Base-by-base conservation (phyloP, 2,113 vertebrate genomes). In the Pica pica region DNA sequence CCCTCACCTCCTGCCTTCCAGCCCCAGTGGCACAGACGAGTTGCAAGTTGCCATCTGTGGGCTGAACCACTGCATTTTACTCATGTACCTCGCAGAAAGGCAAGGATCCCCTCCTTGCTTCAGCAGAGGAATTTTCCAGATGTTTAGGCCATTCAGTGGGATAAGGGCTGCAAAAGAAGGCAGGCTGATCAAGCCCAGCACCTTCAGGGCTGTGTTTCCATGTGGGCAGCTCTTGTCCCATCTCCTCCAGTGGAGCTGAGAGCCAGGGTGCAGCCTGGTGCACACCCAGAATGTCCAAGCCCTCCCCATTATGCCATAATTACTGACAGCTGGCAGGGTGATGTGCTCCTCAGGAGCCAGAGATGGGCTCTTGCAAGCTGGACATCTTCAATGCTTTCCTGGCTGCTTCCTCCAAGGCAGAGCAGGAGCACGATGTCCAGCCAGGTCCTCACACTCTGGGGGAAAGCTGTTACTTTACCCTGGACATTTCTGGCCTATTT, bases 1-100 rank as follows among this genome's bases (percentile, higher is more conserved):
- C 28, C 44, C 65, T 82, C 41, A 37, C 37, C 52, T 71, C 7
- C 1, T 21, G 33, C 33, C 22, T 61, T 57, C 78, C 37, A 82
- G 55, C 13, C 41, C 61, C 2, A 1, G 13, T 31, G n/a, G 30
- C 30, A 31, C 1, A 6, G 55, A 31, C 0, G 1, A 35, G 21
- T 3, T 90, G 35, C 31, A 74, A 27, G 60, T 27, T 60, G 20
- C 56, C 31, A 31, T 16, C 26, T 41, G 5, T 0, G 1, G 7
- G 35, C 7, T 71, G 52, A 75, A 23, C 19, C 18, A 5, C 30
- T 17, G 39, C 28, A 11, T 42, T 82, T 49, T 81, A 11, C 46
- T 31, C 27, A 7, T 2, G 18, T 59, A 20, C 50, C 33, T 47
- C 24, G 5, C 11, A 30, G 33, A 55, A 78, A 82, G 28, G 22